phyloP scores from a whole-genome alignment of 2,113 vertebrate species.

The Lethenteron reissneri region DNA sequence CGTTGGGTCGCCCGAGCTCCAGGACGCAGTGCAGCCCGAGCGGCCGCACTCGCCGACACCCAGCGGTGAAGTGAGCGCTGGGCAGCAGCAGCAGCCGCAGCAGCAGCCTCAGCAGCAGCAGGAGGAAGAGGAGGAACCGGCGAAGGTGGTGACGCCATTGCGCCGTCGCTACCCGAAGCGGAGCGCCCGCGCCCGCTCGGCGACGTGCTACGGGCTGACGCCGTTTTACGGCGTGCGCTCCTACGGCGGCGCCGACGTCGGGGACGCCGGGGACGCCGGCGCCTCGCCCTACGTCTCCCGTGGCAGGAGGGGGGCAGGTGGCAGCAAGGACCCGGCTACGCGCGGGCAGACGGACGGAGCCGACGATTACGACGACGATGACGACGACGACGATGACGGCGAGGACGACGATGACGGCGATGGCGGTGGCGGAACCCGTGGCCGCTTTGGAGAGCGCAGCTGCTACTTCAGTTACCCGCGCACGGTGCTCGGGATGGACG shows the following conservation, averaged over 20 bases:
- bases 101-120: constrained; percentile 6
- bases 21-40: constrained; percentile 5
- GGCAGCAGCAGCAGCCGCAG: constrained; percentile 4
- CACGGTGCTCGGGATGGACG: too few relatives aligned
- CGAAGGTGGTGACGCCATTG: constrained; percentile 62
- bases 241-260: constrained; percentile 75
- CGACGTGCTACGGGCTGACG: constrained; percentile 90
- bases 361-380: constrained; percentile 25
- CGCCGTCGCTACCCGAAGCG: constrained; percentile 78
- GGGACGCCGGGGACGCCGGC: constrained; percentile 53
- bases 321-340: constrained; percentile 11
- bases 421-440: too few relatives aligned
- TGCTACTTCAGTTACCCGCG: too few relatives aligned
- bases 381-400: too few relatives aligned
- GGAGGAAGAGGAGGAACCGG: constrained; percentile 5
- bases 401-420: too few relatives aligned
- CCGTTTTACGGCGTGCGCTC: constrained; percentile 86
- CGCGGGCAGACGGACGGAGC: constrained; percentile 92
- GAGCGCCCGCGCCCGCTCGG: constrained; percentile 75
- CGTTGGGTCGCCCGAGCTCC: neutral
- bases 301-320: too few relatives aligned
- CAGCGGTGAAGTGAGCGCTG: constrained; percentile 4
- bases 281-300: too few relatives aligned
- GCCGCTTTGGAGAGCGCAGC: too few relatives aligned
- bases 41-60: constrained; percentile 3